These are phyloP conservation scores for Elgonia sp. DNA, from an alignment of 2,888 invertebrate species.

Conservation along the genomic window DNA sequence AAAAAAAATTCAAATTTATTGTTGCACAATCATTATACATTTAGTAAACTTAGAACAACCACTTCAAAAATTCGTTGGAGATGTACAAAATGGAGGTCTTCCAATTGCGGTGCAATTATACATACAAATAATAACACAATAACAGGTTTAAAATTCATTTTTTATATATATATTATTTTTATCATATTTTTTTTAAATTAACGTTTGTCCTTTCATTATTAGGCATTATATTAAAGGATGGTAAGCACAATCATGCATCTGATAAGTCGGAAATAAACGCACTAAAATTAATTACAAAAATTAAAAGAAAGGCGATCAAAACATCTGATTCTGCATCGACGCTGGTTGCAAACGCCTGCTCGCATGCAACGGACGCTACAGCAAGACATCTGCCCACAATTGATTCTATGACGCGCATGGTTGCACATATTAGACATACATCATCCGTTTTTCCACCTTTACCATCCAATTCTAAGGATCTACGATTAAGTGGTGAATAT, in stretches of 20 bases:
- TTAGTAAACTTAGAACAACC: not conserved
- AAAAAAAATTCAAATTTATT: not conserved
- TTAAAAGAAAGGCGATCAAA: conserved; percentile 7
- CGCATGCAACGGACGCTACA: not conserved
- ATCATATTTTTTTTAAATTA: not conserved
- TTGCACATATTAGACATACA: not conserved
- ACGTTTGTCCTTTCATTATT: not conserved
- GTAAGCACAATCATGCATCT: not conserved
- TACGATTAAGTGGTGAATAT: not conserved
- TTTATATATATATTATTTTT: not conserved
- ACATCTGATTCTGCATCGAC: not conserved
- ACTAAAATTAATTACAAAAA: not conserved
- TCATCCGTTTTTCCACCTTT: not conserved
- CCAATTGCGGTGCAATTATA: not conserved
- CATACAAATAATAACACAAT: not conserved
- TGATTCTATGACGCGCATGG: not conserved
- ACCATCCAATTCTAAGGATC: not conserved
- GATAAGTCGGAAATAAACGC: not conserved
- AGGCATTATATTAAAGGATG: conserved; percentile 10
- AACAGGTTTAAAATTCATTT: not conserved
- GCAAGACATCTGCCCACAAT: not conserved
- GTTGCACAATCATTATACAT: not conserved
- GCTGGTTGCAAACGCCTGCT: not conserved
- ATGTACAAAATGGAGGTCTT: not conserved
- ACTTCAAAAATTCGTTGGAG: not conserved